Evolutionary conservation across 2,797 vertebrate species (phyloP).

Genomic region (Megalops cyprinoides): DNA sequence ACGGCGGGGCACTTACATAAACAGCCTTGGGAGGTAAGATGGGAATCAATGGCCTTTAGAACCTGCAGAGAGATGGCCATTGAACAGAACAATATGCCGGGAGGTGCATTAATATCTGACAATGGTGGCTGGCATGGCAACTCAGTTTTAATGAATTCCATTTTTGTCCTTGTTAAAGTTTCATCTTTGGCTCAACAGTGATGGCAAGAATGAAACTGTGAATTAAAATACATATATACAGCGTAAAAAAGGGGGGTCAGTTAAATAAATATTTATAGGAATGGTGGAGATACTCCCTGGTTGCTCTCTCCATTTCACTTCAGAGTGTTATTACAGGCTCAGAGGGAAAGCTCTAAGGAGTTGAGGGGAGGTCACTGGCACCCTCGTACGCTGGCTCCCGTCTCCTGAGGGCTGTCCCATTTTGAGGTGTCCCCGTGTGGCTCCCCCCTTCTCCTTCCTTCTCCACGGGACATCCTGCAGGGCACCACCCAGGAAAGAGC

Average conservation of each 20-base stretch:
- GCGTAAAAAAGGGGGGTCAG: background rate
- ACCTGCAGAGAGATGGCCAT: background rate
- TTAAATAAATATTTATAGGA: constrained; percentile 20
- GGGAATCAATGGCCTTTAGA: constrained; percentile 20
- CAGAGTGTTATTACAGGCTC: background rate
- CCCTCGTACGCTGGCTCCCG: background rate
- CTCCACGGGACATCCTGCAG: too few relatives aligned
- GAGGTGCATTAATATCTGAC: constrained; percentile 20
- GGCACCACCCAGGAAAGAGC: background rate
- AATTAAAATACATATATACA: background rate
- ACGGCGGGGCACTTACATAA: constrained; percentile 18
- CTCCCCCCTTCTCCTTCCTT: background rate
- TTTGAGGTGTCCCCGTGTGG: background rate
- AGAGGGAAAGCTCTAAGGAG: background rate
- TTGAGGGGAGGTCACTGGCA: background rate
- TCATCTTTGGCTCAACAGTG: background rate
- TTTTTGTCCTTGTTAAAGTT: constrained; percentile 19
- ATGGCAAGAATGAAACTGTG: background rate
- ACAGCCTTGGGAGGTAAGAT: constrained; percentile 17
- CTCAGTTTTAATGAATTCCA: constrained; percentile 19
- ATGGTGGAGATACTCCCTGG: background rate
- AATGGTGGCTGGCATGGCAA: constrained; percentile 16
- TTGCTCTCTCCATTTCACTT: background rate
- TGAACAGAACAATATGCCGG: background rate
- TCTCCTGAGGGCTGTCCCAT: background rate